These are phyloP conservation scores for Pangasius macronema DNA, from an alignment of 2,797 vertebrate species.

Conservation along the genomic window DNA sequence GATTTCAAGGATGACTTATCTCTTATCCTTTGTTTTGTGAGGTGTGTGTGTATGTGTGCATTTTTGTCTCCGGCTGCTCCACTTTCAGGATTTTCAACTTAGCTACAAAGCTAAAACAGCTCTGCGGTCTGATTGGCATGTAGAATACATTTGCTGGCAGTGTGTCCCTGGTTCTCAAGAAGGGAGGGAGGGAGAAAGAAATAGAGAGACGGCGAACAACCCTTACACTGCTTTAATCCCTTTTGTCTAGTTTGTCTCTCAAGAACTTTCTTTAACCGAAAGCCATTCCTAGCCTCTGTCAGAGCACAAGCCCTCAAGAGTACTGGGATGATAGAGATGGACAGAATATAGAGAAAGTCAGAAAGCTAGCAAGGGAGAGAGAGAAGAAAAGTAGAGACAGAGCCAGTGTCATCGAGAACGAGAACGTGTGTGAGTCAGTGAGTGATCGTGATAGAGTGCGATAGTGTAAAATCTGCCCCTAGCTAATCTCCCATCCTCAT, in stretches of 20 bases:
- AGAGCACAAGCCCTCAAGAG: slow-evolving; percentile 33
- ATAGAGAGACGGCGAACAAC: slow-evolving; percentile 9
- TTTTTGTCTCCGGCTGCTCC: slow-evolving; percentile 36
- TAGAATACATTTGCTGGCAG: slow-evolving; percentile 16
- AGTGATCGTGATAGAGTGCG: slow-evolving; percentile 18
- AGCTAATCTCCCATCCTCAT: slow-evolving; percentile 37
- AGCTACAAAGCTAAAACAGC: slow-evolving; percentile 22
- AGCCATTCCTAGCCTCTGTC: slow-evolving; percentile 23
- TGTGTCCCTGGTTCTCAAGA: background rate
- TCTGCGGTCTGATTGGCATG: slow-evolving; percentile 41
- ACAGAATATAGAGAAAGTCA: slow-evolving; percentile 22
- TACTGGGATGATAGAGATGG: slow-evolving; percentile 26
- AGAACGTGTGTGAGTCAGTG: slow-evolving; percentile 16
- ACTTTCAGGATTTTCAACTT: slow-evolving; percentile 37
- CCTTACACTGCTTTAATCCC: slow-evolving; percentile 39
- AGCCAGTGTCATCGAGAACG: slow-evolving; percentile 3
- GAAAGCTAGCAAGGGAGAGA: slow-evolving; percentile 2
- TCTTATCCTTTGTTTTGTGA: slow-evolving; percentile 51
- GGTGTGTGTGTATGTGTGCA: background rate
- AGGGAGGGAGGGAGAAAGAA: background rate
- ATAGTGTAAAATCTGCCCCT: slow-evolving; percentile 32
- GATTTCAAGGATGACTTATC: slow-evolving; percentile 71
- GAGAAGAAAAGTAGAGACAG: slow-evolving; percentile 9
- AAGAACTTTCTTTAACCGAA: slow-evolving; percentile 36
- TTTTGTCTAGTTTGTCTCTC: slow-evolving; percentile 36